A percentile compares a stretch with the other conserved stretches of the same genome.
phyloP scores from a whole-genome alignment of 2,113 vertebrate genomes.

The Tyto alba region DNA sequence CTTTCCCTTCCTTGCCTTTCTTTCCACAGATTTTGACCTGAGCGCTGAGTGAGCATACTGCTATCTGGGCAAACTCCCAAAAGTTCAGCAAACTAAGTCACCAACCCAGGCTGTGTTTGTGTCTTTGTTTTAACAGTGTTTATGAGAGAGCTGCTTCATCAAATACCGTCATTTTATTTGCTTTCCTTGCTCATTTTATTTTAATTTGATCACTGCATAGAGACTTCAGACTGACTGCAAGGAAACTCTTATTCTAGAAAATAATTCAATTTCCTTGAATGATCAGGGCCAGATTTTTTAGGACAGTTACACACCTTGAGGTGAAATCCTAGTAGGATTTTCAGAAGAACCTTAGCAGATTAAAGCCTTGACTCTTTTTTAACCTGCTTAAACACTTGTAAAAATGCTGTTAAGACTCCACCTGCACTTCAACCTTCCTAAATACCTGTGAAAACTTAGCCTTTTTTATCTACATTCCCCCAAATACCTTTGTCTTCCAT shows the following conservation, averaged over 20 bases:
- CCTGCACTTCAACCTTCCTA: not conserved
- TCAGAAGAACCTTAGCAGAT: not conserved
- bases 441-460: not conserved
- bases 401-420: not conserved
- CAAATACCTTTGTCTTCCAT: not conserved
- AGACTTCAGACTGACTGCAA: not conserved
- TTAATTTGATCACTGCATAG: constrained; percentile 1
- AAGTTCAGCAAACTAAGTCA: not conserved
- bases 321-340: not conserved
- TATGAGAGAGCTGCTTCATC: not conserved
- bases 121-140: not conserved
- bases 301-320: not conserved
- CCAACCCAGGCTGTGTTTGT: not conserved
- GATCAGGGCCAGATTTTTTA: not conserved
- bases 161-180: constrained; percentile 13
- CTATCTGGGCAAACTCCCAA: not conserved
- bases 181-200: not conserved
- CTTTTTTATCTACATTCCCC: not conserved
- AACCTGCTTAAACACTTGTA: not conserved
- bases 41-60: not conserved
- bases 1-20: not conserved
- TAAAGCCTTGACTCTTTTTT: not conserved
- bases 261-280: constrained; percentile 16
- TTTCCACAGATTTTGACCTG: not conserved
- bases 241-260: not conserved